Evolutionary conservation across 2,113 vertebrate genomes (phyloP).

Genomic region (Hippopotamus amphibius): DNA sequence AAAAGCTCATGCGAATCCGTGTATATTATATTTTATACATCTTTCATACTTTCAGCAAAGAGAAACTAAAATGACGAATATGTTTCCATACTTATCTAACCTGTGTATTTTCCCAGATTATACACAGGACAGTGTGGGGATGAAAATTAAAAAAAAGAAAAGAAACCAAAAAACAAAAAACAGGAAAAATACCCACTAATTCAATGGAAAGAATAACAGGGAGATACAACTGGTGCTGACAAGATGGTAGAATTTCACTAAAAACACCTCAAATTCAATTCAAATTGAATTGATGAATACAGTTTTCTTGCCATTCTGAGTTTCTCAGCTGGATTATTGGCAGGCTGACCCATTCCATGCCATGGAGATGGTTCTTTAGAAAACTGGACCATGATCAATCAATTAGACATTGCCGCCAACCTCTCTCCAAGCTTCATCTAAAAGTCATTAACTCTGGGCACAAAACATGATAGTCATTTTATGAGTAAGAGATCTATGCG

Average conservation of each 20-base stretch:
- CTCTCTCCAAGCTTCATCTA: constrained; percentile 56
- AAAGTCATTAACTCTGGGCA: constrained; percentile 63
- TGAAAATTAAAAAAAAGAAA: neutral
- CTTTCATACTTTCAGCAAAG: neutral
- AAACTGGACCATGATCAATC: constrained; percentile 78
- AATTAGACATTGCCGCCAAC: constrained; percentile 76
- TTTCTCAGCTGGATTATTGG: constrained; percentile 61
- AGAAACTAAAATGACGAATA: constrained; percentile 44
- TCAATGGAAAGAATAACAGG: constrained; percentile 30
- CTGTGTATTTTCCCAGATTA: constrained; percentile 32
- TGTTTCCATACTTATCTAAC: constrained; percentile 57
- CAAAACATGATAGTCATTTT: neutral
- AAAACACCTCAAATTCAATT: constrained; percentile 56
- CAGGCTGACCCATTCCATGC: neutral
- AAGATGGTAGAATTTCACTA: constrained; percentile 70
- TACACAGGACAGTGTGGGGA: neutral
- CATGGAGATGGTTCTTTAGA: constrained; percentile 71
- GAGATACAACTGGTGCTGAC: neutral
- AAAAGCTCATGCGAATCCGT: neutral
- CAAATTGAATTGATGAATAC: constrained; percentile 71
- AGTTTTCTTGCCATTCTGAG: constrained; percentile 55
- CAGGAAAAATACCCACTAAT: neutral
- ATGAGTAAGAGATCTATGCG: neutral
- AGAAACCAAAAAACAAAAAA: neutral
- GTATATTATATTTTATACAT: neutral